These are phyloP conservation scores for Parnassius orleans DNA, from an alignment of 2,888 invertebrate species.

Conservation along the genomic window DNA sequence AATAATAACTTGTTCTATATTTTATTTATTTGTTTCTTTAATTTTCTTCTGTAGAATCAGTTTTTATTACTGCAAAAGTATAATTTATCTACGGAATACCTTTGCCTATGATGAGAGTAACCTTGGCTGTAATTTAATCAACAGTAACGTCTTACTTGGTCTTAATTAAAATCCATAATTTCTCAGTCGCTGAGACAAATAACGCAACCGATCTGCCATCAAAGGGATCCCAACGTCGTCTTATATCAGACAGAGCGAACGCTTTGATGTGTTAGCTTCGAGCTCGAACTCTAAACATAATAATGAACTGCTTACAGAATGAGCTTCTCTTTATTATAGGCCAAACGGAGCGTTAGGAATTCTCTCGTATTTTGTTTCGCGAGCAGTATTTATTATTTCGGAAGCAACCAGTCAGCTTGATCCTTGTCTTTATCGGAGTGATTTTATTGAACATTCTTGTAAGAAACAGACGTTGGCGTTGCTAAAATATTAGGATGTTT, in stretches of 20 bases:
- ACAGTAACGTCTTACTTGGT: slow-evolving; percentile 7
- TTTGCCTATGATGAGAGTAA: slow-evolving; percentile 7
- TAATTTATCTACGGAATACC: slow-evolving; percentile 1
- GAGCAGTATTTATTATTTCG: slow-evolving; percentile 12
- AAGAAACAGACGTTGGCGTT: neutral
- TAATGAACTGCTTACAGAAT: slow-evolving; percentile 29
- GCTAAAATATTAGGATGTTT: slow-evolving; percentile 1
- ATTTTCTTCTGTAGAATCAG: no score
- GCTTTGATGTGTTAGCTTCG: slow-evolving; percentile 25
- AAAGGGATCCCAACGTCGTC: slow-evolving; percentile 21
- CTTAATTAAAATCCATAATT: slow-evolving; percentile 32
- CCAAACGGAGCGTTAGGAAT: slow-evolving; percentile 20
- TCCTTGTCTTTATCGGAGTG: slow-evolving; percentile 4
- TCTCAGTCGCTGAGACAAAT: slow-evolving; percentile 26
- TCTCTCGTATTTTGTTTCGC: slow-evolving; percentile 20
- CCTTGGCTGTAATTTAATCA: slow-evolving; percentile 5
- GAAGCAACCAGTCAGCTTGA: slow-evolving; percentile 3
- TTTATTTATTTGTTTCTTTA: no score
- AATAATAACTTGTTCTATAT: no score
- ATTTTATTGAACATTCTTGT: slow-evolving; percentile 6
- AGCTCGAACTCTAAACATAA: slow-evolving; percentile 18
- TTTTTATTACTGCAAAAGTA: no score
- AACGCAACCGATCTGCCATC: slow-evolving; percentile 26
- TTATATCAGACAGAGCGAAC: slow-evolving; percentile 21
- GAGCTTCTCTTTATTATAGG: slow-evolving; percentile 22